phyloP scores from a whole-genome alignment of 2,113 vertebrate species.

The Melospiza melodia region DNA sequence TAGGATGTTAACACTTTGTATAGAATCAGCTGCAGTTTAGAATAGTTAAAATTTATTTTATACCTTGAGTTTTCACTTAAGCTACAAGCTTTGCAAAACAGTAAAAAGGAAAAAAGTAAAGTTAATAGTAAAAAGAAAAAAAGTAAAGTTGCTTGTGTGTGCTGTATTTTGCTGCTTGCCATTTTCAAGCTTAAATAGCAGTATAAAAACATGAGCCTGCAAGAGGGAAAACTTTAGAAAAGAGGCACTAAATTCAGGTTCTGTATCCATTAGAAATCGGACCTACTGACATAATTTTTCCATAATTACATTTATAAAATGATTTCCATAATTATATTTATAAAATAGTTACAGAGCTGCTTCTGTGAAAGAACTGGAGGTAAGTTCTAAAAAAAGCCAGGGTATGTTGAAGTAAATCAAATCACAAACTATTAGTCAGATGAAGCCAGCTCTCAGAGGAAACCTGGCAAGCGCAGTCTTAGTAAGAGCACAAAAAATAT shows the following conservation, averaged over 20 bases:
- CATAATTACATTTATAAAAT: neutral
- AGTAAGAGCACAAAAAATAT: neutral
- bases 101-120: neutral
- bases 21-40: neutral
- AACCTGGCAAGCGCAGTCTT: neutral
- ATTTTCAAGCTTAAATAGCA: neutral
- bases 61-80: neutral
- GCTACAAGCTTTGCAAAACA: neutral
- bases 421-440: neutral
- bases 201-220: neutral
- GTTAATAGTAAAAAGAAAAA: neutral
- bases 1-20: neutral
- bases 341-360: neutral
- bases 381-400: neutral
- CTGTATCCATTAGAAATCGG: neutral
- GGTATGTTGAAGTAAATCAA: neutral
- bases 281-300: neutral
- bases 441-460: neutral
- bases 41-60: neutral
- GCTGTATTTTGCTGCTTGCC: neutral
- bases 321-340: neutral
- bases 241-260: neutral
- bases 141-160: neutral
- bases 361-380: neutral
- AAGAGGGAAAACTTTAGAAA: neutral